phyloP scores from a whole-genome alignment of 2,888 invertebrate genomes.

The Orthosia gothica region DNA sequence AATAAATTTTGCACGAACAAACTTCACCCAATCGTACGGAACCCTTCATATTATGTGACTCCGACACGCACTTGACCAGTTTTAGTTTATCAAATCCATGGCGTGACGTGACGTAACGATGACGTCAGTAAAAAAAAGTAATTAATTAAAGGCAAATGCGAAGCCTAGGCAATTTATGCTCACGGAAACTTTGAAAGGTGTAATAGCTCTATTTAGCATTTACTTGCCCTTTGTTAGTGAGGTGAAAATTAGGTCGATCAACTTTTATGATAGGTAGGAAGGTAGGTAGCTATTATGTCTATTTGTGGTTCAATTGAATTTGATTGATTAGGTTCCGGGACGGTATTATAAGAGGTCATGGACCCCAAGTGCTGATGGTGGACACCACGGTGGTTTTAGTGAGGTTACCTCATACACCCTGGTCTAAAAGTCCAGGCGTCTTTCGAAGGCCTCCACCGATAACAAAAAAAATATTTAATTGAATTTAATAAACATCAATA shows the following conservation, averaged over 20 bases:
- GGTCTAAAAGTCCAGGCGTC: too few species aligned
- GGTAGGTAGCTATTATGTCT: too few species aligned
- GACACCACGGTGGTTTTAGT: too few species aligned
- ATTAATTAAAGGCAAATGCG: slow-evolving; percentile 44
- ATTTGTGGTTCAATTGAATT: background rate
- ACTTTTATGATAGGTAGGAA: slow-evolving; percentile 26
- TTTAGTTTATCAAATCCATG: background rate
- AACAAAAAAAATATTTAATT: too few species aligned
- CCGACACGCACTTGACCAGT: background rate
- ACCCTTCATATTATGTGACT: background rate
- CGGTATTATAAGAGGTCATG: too few species aligned
- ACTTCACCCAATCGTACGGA: background rate
- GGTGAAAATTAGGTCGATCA: background rate
- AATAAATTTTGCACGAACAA: too few species aligned
- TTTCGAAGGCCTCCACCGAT: too few species aligned
- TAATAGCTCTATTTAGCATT: slow-evolving; percentile 46
- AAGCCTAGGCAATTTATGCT: slow-evolving; percentile 26
- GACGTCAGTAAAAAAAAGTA: slow-evolving; percentile 53
- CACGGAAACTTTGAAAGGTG: slow-evolving; percentile 40
- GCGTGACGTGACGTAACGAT: slow-evolving; percentile 38
- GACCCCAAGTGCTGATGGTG: too few species aligned
- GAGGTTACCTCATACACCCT: too few species aligned
- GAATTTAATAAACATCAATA: too few species aligned
- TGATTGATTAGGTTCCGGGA: too few species aligned
- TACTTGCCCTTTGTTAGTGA: slow-evolving; percentile 7